phyloP scores from a whole-genome alignment of 2,888 invertebrate genomes.

The Drosophila parthenogenetica region DNA sequence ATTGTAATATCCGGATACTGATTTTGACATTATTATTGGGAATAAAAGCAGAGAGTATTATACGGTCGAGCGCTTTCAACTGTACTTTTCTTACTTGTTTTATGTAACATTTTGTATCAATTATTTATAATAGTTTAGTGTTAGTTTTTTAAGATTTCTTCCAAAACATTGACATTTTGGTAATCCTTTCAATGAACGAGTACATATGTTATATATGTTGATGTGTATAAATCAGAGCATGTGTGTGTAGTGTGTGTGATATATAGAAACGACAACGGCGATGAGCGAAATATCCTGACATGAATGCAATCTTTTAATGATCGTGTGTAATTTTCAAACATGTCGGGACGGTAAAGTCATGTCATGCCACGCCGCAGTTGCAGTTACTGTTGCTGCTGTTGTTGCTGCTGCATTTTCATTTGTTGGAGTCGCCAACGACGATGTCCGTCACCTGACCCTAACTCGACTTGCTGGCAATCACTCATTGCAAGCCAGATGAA shows the following conservation, averaged over 20 bases:
- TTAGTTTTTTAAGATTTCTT: too few relatives aligned
- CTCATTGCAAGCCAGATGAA: conserved; percentile 52
- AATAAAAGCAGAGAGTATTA: too few relatives aligned
- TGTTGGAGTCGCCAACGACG: conserved; percentile 28
- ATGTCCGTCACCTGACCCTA: conserved; percentile 76
- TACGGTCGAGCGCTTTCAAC: too few relatives aligned
- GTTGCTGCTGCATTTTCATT: conserved; percentile 8
- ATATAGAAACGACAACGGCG: conserved; percentile 30
- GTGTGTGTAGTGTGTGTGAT: not conserved
- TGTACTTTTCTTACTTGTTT: too few relatives aligned
- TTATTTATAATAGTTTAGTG: too few relatives aligned
- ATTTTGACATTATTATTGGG: too few relatives aligned
- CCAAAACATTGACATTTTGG: too few relatives aligned
- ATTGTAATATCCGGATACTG: too few relatives aligned
- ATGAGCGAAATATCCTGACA: conserved; percentile 76
- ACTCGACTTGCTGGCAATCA: conserved; percentile 71
- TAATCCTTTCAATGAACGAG: too few relatives aligned
- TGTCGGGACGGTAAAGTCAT: conserved; percentile 62
- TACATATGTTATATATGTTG: too few relatives aligned
- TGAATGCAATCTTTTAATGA: conserved; percentile 82
- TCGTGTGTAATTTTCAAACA: conserved; percentile 83
- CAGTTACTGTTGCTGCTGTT: conserved; percentile 36
- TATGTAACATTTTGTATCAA: too few relatives aligned
- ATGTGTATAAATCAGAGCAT: not conserved
- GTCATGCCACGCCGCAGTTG: conserved; percentile 38